Evolutionary conservation across 1,140 invertebrate genomes (phyloP).

Genomic region (Diorhabda sublineata): DNA sequence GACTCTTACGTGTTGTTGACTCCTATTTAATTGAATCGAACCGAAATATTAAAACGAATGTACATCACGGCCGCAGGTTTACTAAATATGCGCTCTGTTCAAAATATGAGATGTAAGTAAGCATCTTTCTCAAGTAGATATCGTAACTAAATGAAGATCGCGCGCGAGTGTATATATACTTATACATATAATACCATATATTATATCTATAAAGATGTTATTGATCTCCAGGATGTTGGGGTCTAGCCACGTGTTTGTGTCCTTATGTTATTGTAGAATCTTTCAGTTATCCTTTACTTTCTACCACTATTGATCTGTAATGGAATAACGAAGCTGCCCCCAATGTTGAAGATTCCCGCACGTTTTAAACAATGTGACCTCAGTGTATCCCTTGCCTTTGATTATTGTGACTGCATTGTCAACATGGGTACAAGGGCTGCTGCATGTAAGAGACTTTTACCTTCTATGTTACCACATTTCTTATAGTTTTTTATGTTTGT

Average conservation of each 20-base stretch:
- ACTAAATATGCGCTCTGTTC: conserved; percentile 42
- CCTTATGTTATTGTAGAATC: conserved; percentile 45
- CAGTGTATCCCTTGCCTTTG: conserved; percentile 49
- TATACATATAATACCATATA: background rate
- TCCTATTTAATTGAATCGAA: background rate
- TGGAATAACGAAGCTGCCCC: conserved; percentile 47
- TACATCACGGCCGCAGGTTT: conserved; percentile 18
- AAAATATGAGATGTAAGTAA: conserved; percentile 44
- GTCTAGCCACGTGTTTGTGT: conserved; percentile 41
- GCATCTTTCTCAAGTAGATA: conserved; percentile 32
- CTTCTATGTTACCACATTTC: conserved; percentile 28
- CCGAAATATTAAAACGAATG: conserved; percentile 7
- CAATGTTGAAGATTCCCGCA: conserved; percentile 50
- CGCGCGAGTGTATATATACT: conserved; percentile 36
- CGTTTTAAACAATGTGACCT: conserved; percentile 50
- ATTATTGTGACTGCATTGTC: conserved; percentile 51
- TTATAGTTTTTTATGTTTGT: conserved; percentile 24
- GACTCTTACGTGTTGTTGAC: conserved; percentile 18
- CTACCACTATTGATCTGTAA: conserved; percentile 46
- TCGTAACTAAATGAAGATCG: conserved; percentile 19
- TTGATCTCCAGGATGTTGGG: conserved; percentile 39
- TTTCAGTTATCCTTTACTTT: conserved; percentile 44
- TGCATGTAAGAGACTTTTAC: conserved; percentile 60
- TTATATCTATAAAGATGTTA: conserved; percentile 31
- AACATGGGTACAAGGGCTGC: conserved; percentile 71